Evolutionary conservation across 1,140 invertebrate species (phyloP).

Genomic region (Andricus grossulariae): DNA sequence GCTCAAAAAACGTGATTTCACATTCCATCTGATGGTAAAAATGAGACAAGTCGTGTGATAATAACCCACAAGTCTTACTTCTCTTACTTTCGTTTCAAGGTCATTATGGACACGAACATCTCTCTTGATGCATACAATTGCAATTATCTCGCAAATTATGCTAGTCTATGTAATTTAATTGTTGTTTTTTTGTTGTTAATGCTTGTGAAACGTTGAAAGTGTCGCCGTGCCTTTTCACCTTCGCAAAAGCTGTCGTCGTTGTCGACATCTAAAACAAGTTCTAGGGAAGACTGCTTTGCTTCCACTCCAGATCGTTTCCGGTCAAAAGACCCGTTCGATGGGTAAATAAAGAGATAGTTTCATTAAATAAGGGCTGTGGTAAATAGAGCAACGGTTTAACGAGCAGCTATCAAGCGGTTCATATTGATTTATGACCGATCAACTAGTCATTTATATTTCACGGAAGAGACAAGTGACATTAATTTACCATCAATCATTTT

Average conservation of each 20-base stretch:
- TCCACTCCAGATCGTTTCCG: constrained; percentile 17
- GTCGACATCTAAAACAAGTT: constrained; percentile 9
- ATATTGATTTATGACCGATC: background rate
- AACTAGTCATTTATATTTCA: background rate
- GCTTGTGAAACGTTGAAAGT: background rate
- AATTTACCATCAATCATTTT: too few species aligned
- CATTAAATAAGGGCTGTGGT: background rate
- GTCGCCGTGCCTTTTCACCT: background rate
- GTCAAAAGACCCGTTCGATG: constrained; percentile 4
- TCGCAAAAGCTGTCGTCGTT: constrained; percentile 2
- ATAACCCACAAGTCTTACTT: constrained; percentile 20
- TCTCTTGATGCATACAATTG: constrained; percentile 22
- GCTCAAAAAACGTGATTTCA: too few species aligned
- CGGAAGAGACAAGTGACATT: background rate
- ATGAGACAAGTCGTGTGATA: constrained; percentile 10
- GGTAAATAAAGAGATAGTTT: constrained; percentile 10
- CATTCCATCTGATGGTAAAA: background rate
- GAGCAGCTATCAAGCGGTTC: background rate
- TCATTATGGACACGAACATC: constrained; percentile 5
- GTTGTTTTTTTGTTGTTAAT: background rate
- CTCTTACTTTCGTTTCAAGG: constrained; percentile 23
- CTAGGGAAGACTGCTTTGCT: constrained; percentile 11
- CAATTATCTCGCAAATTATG: constrained; percentile 17
- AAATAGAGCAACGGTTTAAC: constrained; percentile 5
- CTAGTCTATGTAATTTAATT: constrained; percentile 4